Evolutionary conservation across 2,888 invertebrate species (phyloP), one percentile per base, ranked within the genome.

Genomic region (Brachyopa scutellaris): DNA sequence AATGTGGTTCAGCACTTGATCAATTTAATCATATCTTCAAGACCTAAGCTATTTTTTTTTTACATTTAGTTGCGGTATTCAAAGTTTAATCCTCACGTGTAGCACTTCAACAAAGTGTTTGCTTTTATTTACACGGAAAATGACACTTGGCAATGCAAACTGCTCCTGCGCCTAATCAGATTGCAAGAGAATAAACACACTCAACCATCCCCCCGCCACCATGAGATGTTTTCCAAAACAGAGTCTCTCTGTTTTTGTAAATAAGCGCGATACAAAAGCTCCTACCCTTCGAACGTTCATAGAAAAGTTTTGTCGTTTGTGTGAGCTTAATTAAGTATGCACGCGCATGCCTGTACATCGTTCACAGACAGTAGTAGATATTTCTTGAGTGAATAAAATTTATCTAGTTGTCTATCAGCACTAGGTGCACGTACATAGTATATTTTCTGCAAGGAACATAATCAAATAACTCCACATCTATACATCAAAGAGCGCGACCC

Each of bases 151-250:
- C 15, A 49, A 47, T 4, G 38, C 7, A 17, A 11, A 29, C 8
- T 7, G 11, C 47, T 62, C 49, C 36, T 80, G 80, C 80, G 80
- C 80, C 45, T 53, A 66, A 69, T 69, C 76, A 76, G 69, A 80
- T 80, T 38, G 9, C 2, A 15, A 26, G 74, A 74, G 57, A 40
- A 36, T 2, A 29, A 29, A 26, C 17, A 21, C 59, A 59, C 38
- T 57, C 21, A 26, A 5, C 6, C 26, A 26, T 26, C 6, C 26
- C n/a, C 21, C 47, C 11, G 13, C n/a, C 33, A 36, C 31, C 21
- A 2, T 7, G 5, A 61, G 23, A 66, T 66, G 59, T 59, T 47
- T 59, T 66, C 59, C 29, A 13, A 74, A 67, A 53, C 47, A 53
- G 21, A 67, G 21, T 45, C 76, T 51, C 67, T 70, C 70, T 70